Base-by-base conservation (phyloP, 2,888 invertebrate species). In the Pristionchus maxplancki region DNA sequence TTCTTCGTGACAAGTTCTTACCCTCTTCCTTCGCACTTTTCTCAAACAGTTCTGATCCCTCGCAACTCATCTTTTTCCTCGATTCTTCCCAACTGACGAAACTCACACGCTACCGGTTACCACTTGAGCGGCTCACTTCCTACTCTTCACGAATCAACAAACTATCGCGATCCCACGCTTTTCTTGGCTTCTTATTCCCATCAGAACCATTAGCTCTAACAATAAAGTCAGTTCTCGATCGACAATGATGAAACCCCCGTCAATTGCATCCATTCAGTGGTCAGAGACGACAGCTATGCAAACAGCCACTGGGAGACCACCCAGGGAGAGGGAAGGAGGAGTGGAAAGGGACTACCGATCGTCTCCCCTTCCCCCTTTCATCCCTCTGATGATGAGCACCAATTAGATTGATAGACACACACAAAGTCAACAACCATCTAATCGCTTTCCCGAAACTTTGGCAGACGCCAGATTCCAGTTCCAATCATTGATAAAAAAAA, bases 21-120 rank as follows among this genome's bases (percentile, higher is more conserved):
- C 20, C 34, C 53, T 34, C 31, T 3, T 31, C 31, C 34, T 28
- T 53, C 20, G 50, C 81, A 17, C 31, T 53, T 34, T 28, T 50
- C 82, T 78, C 78, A 78, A 78, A 78, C 78, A 78, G 40, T 48
- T 78, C 78, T 78, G 44, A 78, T 78, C 78, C 78, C 78, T 28
- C 24, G 20, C 44, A 6, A 28, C 13, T 44, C 78, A 13, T 34
- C 37, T 82, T 53, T 53, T 53, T 53, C 53, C 82, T 53, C 50
- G 13, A 17, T 20, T 24, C 24, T 53, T 5, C 20, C 53, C 2
- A 82, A 20, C 53, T 74, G 6, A 53, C 82, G 82, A 20, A 82
- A 44, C 24, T 78, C 78, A 2, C 78, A 78, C 78, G 44, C 78
- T 78, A 78, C 78, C 78, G n/a, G 78, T 78, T 78, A 78, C 78